Percentiles rank a stretch among this genome's conserved stretches.
Conservation (phyloP, 2,113 vertebrate genomes). For the Chrysemys picta region DNA sequence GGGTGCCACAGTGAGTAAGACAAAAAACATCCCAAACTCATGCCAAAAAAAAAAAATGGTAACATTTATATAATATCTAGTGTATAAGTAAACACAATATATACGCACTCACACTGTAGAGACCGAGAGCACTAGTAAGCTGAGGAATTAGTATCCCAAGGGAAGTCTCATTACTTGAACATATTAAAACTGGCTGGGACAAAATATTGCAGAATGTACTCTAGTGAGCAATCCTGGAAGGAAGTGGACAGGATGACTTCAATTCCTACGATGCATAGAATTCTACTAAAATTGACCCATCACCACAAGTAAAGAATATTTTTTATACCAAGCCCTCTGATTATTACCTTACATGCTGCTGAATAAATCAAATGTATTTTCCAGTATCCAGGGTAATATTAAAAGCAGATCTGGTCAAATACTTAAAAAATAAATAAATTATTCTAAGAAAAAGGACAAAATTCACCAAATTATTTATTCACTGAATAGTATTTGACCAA, state of each 20-base stretch:
- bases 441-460: neutral
- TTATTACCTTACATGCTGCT: neutral
- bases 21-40: neutral
- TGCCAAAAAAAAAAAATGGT: neutral
- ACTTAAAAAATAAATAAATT: neutral
- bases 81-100: neutral
- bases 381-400: neutral
- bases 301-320: neutral
- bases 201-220: no score
- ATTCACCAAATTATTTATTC: conserved; percentile 29
- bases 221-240: neutral
- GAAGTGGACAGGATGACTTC: neutral
- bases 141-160: neutral
- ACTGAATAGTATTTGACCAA: neutral
- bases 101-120: neutral
- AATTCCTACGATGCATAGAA: neutral
- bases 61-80: neutral
- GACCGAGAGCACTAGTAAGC: no score
- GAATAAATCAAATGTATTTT: neutral
- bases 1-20: neutral
- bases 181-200: neutral
- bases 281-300: neutral
- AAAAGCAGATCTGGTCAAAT: conserved; percentile 18
- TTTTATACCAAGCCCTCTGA: neutral
- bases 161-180: neutral